phyloP scores from a whole-genome alignment of 2,797 vertebrate genomes.

The Aphelocoma californica region DNA sequence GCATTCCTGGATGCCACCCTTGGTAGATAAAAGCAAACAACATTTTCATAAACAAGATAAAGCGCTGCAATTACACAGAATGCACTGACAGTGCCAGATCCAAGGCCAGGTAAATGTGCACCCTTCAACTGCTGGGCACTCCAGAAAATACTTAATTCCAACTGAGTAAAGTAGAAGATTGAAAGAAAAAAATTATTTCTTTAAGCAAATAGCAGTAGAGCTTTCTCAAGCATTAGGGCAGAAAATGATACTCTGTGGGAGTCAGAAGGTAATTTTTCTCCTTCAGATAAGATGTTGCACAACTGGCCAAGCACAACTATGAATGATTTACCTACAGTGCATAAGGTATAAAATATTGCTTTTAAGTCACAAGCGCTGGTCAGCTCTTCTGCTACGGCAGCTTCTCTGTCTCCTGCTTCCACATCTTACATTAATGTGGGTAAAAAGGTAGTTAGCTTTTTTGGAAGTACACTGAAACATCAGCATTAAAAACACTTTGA shows the following conservation, averaged over 20 bases:
- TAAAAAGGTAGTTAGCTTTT: neutral
- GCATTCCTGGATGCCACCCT: neutral
- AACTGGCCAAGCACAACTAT: slow-evolving; percentile 48
- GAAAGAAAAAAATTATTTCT: slow-evolving; percentile 2
- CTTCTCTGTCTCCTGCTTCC: neutral
- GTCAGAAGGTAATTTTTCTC: slow-evolving; percentile 53
- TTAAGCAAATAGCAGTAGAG: neutral
- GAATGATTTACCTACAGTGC: slow-evolving; percentile 46
- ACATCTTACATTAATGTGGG: neutral
- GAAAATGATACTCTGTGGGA: slow-evolving; percentile 46
- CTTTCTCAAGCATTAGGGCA: slow-evolving; percentile 31
- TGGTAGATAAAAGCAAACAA: slow-evolving; percentile 29
- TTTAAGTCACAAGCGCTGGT: neutral
- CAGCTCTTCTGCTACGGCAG: neutral
- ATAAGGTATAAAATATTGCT: slow-evolving; percentile 3
- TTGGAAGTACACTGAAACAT: neutral
- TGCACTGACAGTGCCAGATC: neutral
- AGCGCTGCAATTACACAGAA: slow-evolving; percentile 29
- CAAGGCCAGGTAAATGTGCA: neutral
- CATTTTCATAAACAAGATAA: slow-evolving; percentile 47
- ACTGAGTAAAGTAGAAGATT: slow-evolving; percentile 25
- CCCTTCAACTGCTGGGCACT: neutral
- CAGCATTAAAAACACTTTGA: neutral
- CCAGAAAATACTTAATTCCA: slow-evolving; percentile 24
- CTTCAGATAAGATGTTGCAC: slow-evolving; percentile 41